Conservation (phyloP, 2,888 invertebrate genomes). For the Phanerotoma sp. region DNA sequence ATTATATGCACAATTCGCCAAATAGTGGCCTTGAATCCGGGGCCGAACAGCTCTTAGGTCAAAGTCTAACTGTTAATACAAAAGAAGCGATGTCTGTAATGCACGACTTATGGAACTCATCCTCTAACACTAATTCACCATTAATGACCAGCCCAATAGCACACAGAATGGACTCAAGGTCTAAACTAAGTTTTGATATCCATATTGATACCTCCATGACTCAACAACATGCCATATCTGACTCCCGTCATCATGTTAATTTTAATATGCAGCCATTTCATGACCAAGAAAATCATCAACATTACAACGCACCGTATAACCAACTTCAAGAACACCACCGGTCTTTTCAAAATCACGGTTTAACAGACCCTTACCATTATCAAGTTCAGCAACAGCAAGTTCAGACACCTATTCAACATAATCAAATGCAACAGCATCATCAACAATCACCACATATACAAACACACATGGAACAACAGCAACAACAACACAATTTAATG, state of each 20-base stretch:
- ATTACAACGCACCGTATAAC: slow-evolving; percentile 41
- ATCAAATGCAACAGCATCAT: slow-evolving; percentile 31
- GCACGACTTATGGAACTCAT: slow-evolving; percentile 63
- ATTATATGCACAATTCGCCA: slow-evolving; percentile 45
- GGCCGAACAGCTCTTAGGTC: slow-evolving; percentile 60
- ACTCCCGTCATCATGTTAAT: slow-evolving; percentile 40
- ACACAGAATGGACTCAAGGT: slow-evolving; percentile 41
- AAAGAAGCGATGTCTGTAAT: slow-evolving; percentile 70
- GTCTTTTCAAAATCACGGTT: slow-evolving; percentile 42
- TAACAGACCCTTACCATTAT: slow-evolving; percentile 48
- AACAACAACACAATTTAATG: slow-evolving; percentile 44
- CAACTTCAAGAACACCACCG: slow-evolving; percentile 42
- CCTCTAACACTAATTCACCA: slow-evolving; percentile 27
- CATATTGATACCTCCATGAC: slow-evolving; percentile 56
- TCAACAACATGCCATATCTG: slow-evolving; percentile 49
- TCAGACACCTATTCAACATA: slow-evolving; percentile 50
- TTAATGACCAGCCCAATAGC: slow-evolving; percentile 36
- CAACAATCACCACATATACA: slow-evolving; percentile 44
- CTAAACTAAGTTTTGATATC: slow-evolving; percentile 51
- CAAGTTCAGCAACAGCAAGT: slow-evolving; percentile 42
- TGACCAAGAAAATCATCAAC: slow-evolving; percentile 54
- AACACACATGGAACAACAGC: slow-evolving; percentile 52
- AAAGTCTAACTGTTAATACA: slow-evolving; percentile 69
- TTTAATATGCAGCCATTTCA: slow-evolving; percentile 46
- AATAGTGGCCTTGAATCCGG: slow-evolving; percentile 34